phyloP scores from a whole-genome alignment of 2,888 invertebrate genomes.

The Phlogophora meticulosa region DNA sequence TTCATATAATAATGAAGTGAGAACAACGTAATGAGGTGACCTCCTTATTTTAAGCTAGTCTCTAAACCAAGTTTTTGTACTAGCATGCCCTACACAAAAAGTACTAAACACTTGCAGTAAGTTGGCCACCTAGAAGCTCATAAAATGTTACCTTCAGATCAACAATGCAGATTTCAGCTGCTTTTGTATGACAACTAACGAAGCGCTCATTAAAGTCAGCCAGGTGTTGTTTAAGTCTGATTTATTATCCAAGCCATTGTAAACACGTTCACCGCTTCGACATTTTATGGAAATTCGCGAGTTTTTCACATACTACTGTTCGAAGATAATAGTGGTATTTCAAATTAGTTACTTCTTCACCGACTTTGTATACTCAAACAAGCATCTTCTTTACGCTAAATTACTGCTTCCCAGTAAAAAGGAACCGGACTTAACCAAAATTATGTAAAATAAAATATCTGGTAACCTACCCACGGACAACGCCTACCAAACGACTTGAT shows the following conservation, averaged over 20 bases:
- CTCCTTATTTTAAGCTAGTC: neutral
- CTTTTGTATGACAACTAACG: slow-evolving; percentile 47
- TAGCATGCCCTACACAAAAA: slow-evolving; percentile 17
- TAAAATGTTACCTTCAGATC: slow-evolving; percentile 54
- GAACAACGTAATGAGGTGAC: neutral
- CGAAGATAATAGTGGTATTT: slow-evolving; percentile 4
- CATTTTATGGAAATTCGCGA: slow-evolving; percentile 34
- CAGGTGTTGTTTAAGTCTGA: slow-evolving; percentile 52
- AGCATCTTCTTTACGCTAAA: neutral
- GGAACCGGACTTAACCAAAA: too few species aligned
- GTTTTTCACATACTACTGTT: slow-evolving; percentile 44
- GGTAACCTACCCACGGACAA: slow-evolving; percentile 17
- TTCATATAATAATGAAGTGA: neutral
- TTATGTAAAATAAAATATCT: neutral
- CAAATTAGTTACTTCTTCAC: neutral
- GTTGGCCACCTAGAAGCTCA: slow-evolving; percentile 28
- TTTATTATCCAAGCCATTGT: slow-evolving; percentile 54
- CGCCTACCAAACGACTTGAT: slow-evolving; percentile 13
- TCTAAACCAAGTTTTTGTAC: neutral
- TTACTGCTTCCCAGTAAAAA: neutral
- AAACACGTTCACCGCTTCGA: slow-evolving; percentile 35
- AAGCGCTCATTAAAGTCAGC: slow-evolving; percentile 51
- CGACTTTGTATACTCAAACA: slow-evolving; percentile 4
- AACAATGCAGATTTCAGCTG: slow-evolving; percentile 58
- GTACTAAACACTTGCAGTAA: slow-evolving; percentile 7